Base-by-base conservation (phyloP, 1,140 invertebrate species). In the Heliconius melpomene region DNA sequence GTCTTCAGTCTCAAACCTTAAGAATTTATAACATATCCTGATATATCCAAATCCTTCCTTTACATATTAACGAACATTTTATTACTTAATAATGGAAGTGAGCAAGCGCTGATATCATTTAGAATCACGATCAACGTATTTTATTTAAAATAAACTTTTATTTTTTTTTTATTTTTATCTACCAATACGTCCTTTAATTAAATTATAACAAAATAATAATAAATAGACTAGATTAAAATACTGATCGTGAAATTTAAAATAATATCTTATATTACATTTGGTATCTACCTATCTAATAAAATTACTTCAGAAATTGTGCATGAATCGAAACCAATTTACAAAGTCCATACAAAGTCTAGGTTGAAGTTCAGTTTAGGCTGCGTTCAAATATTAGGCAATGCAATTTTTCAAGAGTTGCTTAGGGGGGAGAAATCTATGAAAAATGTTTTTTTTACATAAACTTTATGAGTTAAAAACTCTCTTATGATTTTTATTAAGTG, bases 251-350 rank as follows among this genome's bases (percentile, higher is more conserved):
- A 66, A 26, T 26, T 66, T 66, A 66, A 66, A 66, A 66, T 75
- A 75, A 79, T 84, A 85, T 82, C 80, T 85, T 88, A 91, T 66
- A 83, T 82, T 89, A 88, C 78, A 89, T 88, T 90, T 89, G 88
- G 86, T 91, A 91, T 85, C 87, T 92, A 93, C 84, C 90, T 93
- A 92, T 84, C 89, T 93, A 92, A 87, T 90, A 57, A 57, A 72
- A 66, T 66, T 93, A 91, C 82, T 82, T 87, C 85, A 90, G 88
- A 92, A 91, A 91, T 92, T 93, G 92, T 93, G 92, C 90, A 91
- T 85, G 87, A 90, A 84, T 88, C 79, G 83, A 87, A 89, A 87
- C 72, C 78, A 82, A 79, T 79, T 75, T 77, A 80, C 52, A 79
- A 57, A 18, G 57, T 77, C 72, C 75, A 60, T 71, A 81, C 36